phyloP scores from a whole-genome alignment of 2,888 invertebrate species.

The Rhagophthalmus giganteus region DNA sequence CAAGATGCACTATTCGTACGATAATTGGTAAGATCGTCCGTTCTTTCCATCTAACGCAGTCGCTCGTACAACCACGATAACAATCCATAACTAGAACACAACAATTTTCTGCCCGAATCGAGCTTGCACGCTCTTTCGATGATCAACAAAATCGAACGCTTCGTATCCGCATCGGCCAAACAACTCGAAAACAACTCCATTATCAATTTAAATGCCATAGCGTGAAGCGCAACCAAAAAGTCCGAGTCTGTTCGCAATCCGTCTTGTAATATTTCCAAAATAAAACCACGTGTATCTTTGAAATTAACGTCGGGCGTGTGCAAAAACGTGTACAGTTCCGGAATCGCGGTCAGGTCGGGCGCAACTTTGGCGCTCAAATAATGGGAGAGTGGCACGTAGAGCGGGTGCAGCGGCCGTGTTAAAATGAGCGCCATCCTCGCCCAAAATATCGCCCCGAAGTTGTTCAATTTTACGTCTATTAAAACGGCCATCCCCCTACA shows the following conservation, averaged over 20 bases:
- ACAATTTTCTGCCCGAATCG: slow-evolving; percentile 65
- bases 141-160: slow-evolving; percentile 68
- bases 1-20: slow-evolving; percentile 16
- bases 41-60: slow-evolving; percentile 31
- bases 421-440: slow-evolving; percentile 71
- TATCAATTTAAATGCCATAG: slow-evolving; percentile 76
- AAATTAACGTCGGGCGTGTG: slow-evolving; percentile 75
- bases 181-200: slow-evolving; percentile 69
- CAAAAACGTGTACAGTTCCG: slow-evolving; percentile 84
- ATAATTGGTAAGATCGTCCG: slow-evolving; percentile 10
- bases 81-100: slow-evolving; percentile 70
- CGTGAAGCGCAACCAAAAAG: slow-evolving; percentile 71
- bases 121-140: slow-evolving; percentile 66
- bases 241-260: slow-evolving; percentile 78
- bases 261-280: slow-evolving; percentile 73
- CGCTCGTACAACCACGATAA: slow-evolving; percentile 68
- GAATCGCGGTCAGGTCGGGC: slow-evolving; percentile 77
- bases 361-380: slow-evolving; percentile 67
- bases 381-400: slow-evolving; percentile 71
- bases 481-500: slow-evolving; percentile 62
- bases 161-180: slow-evolving; percentile 65
- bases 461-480: slow-evolving; percentile 48
- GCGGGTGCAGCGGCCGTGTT: slow-evolving; percentile 72
- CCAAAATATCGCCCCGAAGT: slow-evolving; percentile 66
- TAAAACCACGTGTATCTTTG: slow-evolving; percentile 73